Conservation (phyloP, 1,140 invertebrate genomes). For the Palaemon carinicauda region DNA sequence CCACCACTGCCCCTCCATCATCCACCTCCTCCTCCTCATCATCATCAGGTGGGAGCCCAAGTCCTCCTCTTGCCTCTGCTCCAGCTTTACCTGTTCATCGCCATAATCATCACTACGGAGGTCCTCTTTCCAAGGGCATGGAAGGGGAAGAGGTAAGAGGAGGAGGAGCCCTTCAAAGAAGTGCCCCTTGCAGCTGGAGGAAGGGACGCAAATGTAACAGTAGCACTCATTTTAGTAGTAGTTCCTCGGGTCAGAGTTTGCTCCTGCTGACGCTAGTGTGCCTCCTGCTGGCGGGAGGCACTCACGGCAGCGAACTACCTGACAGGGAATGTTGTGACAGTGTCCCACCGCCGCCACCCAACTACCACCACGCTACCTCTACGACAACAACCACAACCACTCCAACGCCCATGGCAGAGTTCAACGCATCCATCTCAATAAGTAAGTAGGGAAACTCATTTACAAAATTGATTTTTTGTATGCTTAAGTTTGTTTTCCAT, state of each 20-base stretch:
- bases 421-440: neutral
- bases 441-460: neutral
- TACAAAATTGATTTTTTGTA: no score
- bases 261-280: neutral
- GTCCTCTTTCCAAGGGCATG: neutral
- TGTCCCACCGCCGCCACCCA: constrained; percentile 53
- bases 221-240: neutral
- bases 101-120: no score
- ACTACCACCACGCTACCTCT: constrained; percentile 58
- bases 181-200: neutral
- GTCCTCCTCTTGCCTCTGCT: neutral
- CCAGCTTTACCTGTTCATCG: neutral
- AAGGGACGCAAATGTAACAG: neutral
- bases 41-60: neutral
- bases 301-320: constrained; percentile 50
- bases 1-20: neutral
- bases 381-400: constrained; percentile 58
- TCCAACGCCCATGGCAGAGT: neutral
- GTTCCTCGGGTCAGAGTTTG: neutral
- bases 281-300: constrained; percentile 49
- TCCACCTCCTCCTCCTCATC: neutral
- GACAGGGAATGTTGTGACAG: constrained; percentile 59
- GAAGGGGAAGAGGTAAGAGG: neutral
- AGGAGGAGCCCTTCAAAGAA: neutral
- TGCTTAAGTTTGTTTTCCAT: no score